These are phyloP conservation scores for Tichodroma muraria DNA, from an alignment of 2,113 vertebrate species.

Conservation along the genomic window DNA sequence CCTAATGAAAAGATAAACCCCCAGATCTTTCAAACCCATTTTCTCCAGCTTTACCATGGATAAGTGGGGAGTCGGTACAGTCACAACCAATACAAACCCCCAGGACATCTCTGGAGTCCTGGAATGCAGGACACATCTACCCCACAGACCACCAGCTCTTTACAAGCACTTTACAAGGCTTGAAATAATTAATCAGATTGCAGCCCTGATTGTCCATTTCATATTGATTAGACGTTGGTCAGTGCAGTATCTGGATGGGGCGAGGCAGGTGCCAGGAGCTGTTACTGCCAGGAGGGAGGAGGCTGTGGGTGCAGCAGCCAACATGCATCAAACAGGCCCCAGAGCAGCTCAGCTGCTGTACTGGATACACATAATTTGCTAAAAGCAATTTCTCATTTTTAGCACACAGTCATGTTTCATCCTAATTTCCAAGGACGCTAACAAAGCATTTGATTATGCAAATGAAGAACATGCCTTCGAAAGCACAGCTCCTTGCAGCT, in stretches of 20 bases:
- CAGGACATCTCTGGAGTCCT: not conserved
- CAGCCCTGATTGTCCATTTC: not conserved
- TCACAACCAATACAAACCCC: not conserved
- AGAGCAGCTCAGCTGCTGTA: slow-evolving; percentile 13
- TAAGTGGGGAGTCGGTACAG: not conserved
- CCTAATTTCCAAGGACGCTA: slow-evolving; percentile 36
- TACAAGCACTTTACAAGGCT: not conserved
- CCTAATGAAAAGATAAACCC: not conserved
- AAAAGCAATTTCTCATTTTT: slow-evolving; percentile 23
- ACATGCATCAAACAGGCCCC: not conserved
- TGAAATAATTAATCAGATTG: not conserved
- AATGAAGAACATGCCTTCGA: not conserved
- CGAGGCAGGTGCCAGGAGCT: slow-evolving; percentile 39
- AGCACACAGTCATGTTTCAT: slow-evolving; percentile 26
- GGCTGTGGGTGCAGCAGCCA: not conserved
- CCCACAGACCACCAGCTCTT: not conserved
- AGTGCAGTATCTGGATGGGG: not conserved
- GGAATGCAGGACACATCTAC: not conserved
- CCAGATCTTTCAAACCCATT: not conserved
- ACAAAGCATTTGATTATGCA: slow-evolving; percentile 47
- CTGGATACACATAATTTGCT: slow-evolving; percentile 9
- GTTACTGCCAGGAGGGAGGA: not conserved
- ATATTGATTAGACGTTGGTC: not conserved
- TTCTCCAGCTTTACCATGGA: not conserved
- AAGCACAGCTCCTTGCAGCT: not conserved